Base-by-base conservation (phyloP, 30 jellyfish, hydroid and myxozoan species). In the Cassiopea xamachana region DNA sequence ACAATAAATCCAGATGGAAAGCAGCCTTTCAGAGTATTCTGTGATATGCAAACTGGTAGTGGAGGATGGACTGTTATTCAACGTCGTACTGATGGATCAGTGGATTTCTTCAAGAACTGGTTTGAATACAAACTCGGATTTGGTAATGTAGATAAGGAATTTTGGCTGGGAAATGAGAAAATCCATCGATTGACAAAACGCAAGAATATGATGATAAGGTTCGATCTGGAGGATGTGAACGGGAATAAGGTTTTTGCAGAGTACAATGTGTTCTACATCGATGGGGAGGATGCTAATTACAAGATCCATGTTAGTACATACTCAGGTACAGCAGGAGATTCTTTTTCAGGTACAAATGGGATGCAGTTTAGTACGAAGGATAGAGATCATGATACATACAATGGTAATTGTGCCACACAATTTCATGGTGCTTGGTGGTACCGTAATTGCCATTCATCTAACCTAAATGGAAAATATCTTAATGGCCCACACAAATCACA, bases 31-130 rank as follows among this genome's bases (percentile, higher is more conserved):
- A 6, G 39, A 8, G 86, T 84, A 1, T 75, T 16, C 46, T 84
- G 92, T 55, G 92, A 84, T 71, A 84, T 84, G 92, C 27, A 62
- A 27, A 84, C 79, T 6, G 69, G 27, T 6, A 80, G 92, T 7
- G 92, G 92, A 6, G 92, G 92, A 2, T 84, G 92, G 92, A 84
- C 92, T 39, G 92, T 84, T 16, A 72, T 84, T 43, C 92, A 84
- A 27, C 86, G 92, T 12, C 85, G 92, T 17, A 59, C 64, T 45
- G 85, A 84, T 71, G 92, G 92, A 50, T 39, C 76, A 1, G 92
- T 71, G 39, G 92, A 84, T 55, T 84, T 84, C 69, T 73, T 49
- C 51, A 84, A 18, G 1, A 84, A 72, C 69, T 84, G 92, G 92
- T n/a, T 10, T 44, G 77, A 27, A 0, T 84, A 84, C 72, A 84